Evolutionary conservation across 2,888 invertebrate species (phyloP).

Genomic region (Habrosyne pyritoides): DNA sequence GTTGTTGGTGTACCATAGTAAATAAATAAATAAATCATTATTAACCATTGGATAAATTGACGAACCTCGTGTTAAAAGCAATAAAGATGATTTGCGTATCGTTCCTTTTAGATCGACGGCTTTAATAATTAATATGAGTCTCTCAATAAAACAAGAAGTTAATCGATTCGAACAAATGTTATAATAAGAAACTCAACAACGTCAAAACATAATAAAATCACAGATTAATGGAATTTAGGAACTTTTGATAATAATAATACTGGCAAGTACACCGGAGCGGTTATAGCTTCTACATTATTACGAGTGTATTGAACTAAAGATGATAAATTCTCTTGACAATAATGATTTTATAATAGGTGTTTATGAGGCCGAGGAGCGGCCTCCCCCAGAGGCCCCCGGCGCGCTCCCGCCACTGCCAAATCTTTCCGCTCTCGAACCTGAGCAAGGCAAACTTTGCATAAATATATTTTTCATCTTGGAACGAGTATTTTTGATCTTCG

Average conservation of each 20-base stretch:
- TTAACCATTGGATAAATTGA: no score
- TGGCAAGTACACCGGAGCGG: background rate
- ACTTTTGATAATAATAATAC: background rate
- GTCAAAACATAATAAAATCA: no score
- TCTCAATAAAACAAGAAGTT: background rate
- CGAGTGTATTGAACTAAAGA: background rate
- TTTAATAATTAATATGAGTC: no score
- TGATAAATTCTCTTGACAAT: background rate
- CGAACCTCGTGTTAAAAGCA: no score
- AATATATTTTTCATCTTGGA: conserved; percentile 13
- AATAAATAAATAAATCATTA: no score
- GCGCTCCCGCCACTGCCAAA: conserved; percentile 16
- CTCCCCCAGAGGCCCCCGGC: conserved; percentile 12
- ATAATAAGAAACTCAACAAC: background rate
- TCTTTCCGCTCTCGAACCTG: conserved; percentile 14
- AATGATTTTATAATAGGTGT: background rate
- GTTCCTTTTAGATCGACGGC: no score
- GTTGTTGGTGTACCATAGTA: no score
- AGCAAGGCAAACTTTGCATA: conserved; percentile 13
- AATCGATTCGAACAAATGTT: background rate
- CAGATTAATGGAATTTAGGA: background rate
- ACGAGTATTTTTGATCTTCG: no score
- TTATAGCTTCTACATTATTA: no score
- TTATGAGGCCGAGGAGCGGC: background rate
- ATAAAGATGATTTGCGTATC: no score